A percentile compares a stretch with the other conserved stretches of the same genome.
These are phyloP conservation scores for Drosophila virilis DNA, from an alignment of 1,140 invertebrate species.

Conservation along the genomic window DNA sequence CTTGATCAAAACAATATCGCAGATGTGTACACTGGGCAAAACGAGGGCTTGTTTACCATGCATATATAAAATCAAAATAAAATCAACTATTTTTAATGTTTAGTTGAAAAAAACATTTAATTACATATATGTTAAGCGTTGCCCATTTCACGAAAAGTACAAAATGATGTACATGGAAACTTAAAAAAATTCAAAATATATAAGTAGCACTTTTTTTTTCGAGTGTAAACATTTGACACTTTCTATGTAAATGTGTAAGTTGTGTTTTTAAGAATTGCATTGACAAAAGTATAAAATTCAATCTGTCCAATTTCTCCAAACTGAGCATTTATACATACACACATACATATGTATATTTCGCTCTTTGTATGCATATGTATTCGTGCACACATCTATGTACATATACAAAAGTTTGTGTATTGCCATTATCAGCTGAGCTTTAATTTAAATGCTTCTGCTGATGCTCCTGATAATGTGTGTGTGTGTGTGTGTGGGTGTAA, in stretches of 20 bases:
- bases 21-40: not conserved
- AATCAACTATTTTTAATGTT: no score
- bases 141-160: no score
- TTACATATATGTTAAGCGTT: no score
- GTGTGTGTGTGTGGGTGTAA: slow-evolving; percentile 3
- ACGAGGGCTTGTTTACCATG: not conserved
- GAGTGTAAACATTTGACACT: no score
- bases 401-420: slow-evolving; percentile 8
- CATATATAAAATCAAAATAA: not conserved
- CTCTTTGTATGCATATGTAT: not conserved
- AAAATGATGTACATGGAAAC: no score
- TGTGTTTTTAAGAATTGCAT: not conserved
- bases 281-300: not conserved
- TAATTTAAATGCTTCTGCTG: slow-evolving; percentile 4
- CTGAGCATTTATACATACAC: no score
- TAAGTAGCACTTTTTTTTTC: not conserved
- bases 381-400: slow-evolving; percentile 6
- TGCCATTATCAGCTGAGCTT: slow-evolving; percentile 37
- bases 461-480: not conserved
- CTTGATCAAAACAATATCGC: not conserved
- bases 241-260: not conserved
- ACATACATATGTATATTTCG: not conserved
- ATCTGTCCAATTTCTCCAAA: not conserved
- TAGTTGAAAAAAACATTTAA: no score
- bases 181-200: no score